These are phyloP conservation scores for Podarcis siculus DNA, from an alignment of 2,797 vertebrate genomes.

Conservation along the genomic window DNA sequence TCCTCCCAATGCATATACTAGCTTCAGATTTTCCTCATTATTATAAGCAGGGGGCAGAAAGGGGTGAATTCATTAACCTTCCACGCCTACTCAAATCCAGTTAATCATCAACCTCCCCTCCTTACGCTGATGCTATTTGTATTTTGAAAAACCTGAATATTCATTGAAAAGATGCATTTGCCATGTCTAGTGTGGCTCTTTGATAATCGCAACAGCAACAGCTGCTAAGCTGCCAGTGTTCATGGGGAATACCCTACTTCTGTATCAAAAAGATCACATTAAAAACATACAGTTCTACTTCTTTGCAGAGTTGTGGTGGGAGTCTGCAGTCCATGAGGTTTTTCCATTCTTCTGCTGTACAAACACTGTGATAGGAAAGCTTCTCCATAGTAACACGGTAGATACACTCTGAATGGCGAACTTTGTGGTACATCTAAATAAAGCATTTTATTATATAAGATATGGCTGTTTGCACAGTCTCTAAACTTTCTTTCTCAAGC, in stretches of 20 bases:
- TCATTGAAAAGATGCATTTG: not conserved
- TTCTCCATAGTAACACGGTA: constrained; percentile 99
- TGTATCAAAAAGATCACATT: not conserved
- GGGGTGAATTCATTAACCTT: not conserved
- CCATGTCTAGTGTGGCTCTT: not conserved
- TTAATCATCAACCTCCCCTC: not conserved
- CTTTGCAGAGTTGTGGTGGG: constrained; percentile 90
- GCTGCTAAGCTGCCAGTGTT: not conserved
- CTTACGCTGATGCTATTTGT: not conserved
- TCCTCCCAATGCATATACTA: not conserved
- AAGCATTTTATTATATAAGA: not conserved
- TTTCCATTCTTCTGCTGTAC: constrained; percentile 96
- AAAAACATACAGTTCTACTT: constrained; percentile 89
- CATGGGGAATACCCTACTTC: not conserved
- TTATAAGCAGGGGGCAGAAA: not conserved
- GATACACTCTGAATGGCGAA: constrained; percentile 98
- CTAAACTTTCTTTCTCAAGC: constrained; percentile 8
- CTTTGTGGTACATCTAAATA: constrained; percentile 96
- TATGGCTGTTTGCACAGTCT: not conserved
- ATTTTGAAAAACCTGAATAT: not conserved
- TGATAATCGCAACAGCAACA: not conserved
- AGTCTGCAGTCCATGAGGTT: constrained; percentile 90
- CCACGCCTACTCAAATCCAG: not conserved
- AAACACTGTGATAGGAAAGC: constrained; percentile 97
- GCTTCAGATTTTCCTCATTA: not conserved